Conservation (phyloP, 2,113 vertebrate genomes). For the Chaetops frenatus region DNA sequence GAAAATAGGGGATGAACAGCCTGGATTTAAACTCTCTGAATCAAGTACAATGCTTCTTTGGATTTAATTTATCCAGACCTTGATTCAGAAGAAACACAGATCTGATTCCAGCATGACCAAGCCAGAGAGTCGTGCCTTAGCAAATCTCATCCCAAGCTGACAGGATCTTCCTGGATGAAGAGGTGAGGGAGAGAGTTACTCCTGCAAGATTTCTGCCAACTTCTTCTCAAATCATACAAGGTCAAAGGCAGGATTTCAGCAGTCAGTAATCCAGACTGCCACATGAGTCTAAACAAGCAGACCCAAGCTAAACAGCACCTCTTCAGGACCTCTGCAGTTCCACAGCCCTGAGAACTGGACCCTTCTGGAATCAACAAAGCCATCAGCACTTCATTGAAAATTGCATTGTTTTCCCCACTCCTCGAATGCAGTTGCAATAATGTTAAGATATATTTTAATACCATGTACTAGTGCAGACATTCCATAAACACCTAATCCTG, state of each 20-base stretch:
- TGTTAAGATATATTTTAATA: background rate
- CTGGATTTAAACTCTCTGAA: background rate
- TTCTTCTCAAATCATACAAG: background rate
- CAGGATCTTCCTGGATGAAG: background rate
- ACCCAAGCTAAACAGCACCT: background rate
- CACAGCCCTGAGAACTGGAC: background rate
- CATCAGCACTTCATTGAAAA: background rate
- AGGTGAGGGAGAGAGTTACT: background rate
- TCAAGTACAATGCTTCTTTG: background rate
- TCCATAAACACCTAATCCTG: conserved; percentile 13
- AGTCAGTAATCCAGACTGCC: background rate
- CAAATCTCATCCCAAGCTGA: background rate
- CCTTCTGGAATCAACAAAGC: background rate
- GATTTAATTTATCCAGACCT: background rate
- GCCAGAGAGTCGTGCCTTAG: background rate
- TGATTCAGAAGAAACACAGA: background rate
- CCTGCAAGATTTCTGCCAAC: background rate
- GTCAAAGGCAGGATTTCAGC: background rate
- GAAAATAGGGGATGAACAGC: background rate
- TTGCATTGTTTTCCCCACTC: background rate
- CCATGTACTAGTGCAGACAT: background rate
- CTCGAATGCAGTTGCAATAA: background rate
- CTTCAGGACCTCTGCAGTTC: background rate
- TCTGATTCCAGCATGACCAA: background rate
- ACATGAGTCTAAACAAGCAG: background rate